Evolutionary conservation across 2,113 vertebrate species (phyloP).

Genomic region (Microtus richardsoni): DNA sequence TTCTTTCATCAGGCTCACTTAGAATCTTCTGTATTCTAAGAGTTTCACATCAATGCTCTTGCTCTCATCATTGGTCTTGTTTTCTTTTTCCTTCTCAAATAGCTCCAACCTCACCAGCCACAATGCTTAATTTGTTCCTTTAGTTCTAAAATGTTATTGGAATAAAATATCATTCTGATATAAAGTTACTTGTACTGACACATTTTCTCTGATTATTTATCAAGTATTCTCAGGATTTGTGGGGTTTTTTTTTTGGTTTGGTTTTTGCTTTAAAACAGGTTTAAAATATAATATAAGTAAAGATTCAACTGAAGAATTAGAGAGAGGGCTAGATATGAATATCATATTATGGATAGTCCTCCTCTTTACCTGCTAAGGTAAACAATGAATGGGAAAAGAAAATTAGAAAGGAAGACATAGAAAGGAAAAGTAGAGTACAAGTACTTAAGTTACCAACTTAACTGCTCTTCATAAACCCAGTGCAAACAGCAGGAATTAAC

Average conservation of each 20-base stretch:
- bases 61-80: not conserved
- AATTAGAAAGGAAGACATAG: conserved; percentile 17
- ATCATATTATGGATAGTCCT: not conserved
- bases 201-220: conserved; percentile 39
- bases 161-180: not conserved
- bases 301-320: not conserved
- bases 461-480: not conserved
- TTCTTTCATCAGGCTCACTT: not conserved
- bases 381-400: not conserved
- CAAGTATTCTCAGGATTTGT: not conserved
- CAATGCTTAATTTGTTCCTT: not conserved
- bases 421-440: conserved; percentile 11
- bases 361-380: not conserved
- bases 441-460: not conserved
- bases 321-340: not conserved
- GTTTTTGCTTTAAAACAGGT: not conserved
- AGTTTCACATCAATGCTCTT: not conserved
- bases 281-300: not conserved
- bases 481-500: conserved; percentile 38
- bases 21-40: not conserved
- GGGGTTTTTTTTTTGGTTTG: not conserved
- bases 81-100: not conserved
- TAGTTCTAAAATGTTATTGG: not conserved
- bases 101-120: not conserved
- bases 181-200: not conserved